Base-by-base conservation (phyloP, 2,888 invertebrate species). In the Mythimna pallens region DNA sequence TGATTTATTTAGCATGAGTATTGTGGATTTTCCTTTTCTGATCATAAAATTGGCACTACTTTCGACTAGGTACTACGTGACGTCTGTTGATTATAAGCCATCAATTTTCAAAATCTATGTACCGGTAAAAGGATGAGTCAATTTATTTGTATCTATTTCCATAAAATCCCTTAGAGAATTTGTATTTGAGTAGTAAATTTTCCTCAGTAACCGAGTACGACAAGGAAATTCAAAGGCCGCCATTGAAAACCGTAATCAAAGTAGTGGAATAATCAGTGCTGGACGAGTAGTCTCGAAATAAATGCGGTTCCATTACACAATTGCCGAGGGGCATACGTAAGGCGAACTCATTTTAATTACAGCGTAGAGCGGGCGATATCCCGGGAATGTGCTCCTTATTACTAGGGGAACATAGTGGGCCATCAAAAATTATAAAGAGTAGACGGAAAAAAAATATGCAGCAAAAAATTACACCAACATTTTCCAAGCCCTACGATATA, bases 321-420 rank as follows among this genome's bases (percentile, higher is more conserved):
- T 68, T 57, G 58, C 55, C 66, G 58, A 58, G 71, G 76, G 71
- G 70, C 65, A 61, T 61, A 72, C 68, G 73, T 63, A 72, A 70
- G 77, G 66, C 62, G 47, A 74, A 71, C 68, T 80, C 76, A 73
- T 83, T 83, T 81, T 86, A 87, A 87, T 87, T 87, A 86, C 73
- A 75, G 58, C 70, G 71, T 75, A 65, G 76, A 70, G 66, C 72
- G 61, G 40, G 57, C 63, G 57, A 72, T 72, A 78, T 82, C 55
- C 68, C 64, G 72, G 76, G 83, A 81, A 87, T 86, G 74, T 65
- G 67, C 40, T 72, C 68, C 75, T 83, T 82, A 82, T 83, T 83
- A 80, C 76, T 52, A 57, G 74, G 73, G 71, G 55, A 70, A 9
- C 70, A 36, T 25, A 50, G 62, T 36, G 40, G 40, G 20, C 43